phyloP scores from a whole-genome alignment of 2,888 invertebrate species.

The Bombyx huttoni region DNA sequence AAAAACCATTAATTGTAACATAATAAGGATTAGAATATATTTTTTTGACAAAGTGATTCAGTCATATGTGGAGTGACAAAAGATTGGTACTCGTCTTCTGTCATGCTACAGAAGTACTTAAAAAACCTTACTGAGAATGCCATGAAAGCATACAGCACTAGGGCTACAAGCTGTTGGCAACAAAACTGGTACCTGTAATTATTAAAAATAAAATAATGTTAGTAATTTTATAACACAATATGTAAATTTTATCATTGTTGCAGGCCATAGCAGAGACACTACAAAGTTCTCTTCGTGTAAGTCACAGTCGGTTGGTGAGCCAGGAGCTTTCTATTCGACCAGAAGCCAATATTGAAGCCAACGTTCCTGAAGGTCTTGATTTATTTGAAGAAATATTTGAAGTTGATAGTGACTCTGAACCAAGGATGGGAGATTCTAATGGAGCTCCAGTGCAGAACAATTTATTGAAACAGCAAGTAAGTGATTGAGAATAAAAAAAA shows the following conservation, averaged over 20 bases:
- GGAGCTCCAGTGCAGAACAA: conserved; percentile 32
- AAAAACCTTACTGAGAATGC: too few relatives aligned
- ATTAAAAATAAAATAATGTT: conserved; percentile 1
- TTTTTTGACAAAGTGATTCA: too few relatives aligned
- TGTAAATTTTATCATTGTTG: conserved; percentile 8
- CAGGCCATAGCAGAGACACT: conserved; percentile 60
- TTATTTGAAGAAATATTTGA: conserved; percentile 58
- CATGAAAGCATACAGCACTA: too few relatives aligned
- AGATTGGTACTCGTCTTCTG: too few relatives aligned
- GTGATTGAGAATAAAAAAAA: conserved; percentile 5
- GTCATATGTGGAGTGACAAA: too few relatives aligned
- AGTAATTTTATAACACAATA: neutral
- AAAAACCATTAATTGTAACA: too few relatives aligned
- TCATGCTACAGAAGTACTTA: too few relatives aligned
- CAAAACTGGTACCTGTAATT: too few relatives aligned
- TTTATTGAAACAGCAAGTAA: conserved; percentile 34
- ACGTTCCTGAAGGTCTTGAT: conserved; percentile 59
- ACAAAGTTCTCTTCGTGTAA: conserved; percentile 45
- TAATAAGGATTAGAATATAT: too few relatives aligned
- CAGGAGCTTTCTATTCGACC: conserved; percentile 57
- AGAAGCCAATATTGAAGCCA: conserved; percentile 58
- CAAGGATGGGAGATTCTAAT: conserved; percentile 44
- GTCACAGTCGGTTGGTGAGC: conserved; percentile 50
- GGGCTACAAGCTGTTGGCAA: too few relatives aligned
- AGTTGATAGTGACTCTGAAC: conserved; percentile 51